A percentile compares a stretch with the other conserved stretches of the same genome.
Conservation (phyloP, 2,888 invertebrate species). For the Thyatira batis region DNA sequence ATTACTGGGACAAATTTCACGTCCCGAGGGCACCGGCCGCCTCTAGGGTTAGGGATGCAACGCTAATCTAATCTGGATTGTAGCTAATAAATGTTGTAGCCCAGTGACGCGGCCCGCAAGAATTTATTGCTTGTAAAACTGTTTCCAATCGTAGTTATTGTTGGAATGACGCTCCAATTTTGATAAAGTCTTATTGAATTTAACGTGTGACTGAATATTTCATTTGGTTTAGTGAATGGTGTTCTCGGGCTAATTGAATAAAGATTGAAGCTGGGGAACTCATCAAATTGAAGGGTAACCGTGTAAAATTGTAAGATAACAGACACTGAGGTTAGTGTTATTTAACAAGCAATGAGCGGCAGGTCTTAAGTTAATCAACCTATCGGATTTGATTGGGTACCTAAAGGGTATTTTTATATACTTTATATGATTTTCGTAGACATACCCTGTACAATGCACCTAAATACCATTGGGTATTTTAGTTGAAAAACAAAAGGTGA, state of each 20-base stretch:
- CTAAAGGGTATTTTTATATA: too few relatives aligned
- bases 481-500: constrained; percentile 43
- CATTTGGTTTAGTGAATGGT: constrained; percentile 45
- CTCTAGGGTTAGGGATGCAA: constrained; percentile 64
- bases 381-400: too few relatives aligned
- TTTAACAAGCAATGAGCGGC: background rate
- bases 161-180: constrained; percentile 63
- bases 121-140: constrained; percentile 83
- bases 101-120: constrained; percentile 68
- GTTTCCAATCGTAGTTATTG: constrained; percentile 80
- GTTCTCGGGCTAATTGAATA: constrained; percentile 40
- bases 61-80: constrained; percentile 81
- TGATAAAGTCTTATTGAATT: constrained; percentile 73
- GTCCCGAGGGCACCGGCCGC: constrained; percentile 60
- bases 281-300: background rate
- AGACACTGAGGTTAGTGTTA: background rate
- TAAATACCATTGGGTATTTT: background rate
- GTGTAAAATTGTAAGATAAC: background rate
- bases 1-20: constrained; percentile 78
- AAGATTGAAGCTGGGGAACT: constrained; percentile 3
- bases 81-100: constrained; percentile 80
- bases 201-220: constrained; percentile 66
- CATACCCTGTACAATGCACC: background rate
- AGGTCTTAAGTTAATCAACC: background rate
- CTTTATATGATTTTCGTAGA: background rate